Percentiles rank a stretch among this genome's conserved stretches.
Conservation (phyloP, 2,113 vertebrate species). For the Phyllostomus discolor region DNA sequence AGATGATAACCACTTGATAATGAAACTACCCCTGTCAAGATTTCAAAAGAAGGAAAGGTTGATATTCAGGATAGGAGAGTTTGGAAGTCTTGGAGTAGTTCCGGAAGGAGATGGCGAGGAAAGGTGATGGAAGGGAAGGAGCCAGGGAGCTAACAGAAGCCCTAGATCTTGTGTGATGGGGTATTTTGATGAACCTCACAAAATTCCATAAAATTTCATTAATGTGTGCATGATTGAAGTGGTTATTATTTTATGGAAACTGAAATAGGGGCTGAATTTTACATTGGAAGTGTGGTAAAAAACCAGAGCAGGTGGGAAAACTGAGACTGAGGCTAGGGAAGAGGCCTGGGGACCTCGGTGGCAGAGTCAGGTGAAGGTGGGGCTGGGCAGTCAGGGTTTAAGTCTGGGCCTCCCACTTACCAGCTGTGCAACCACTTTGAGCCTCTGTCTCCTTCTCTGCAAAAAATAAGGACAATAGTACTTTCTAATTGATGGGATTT, state of each 20-base stretch:
- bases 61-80: background rate
- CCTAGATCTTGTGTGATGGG: background rate
- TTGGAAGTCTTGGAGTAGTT: background rate
- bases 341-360: no score
- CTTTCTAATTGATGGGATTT: background rate
- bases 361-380: background rate
- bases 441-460: background rate
- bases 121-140: background rate
- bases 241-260: background rate
- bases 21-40: background rate
- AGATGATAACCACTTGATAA: background rate
- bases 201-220: background rate
- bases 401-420: background rate
- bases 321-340: background rate
- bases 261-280: background rate
- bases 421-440: background rate
- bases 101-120: background rate
- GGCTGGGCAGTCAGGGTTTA: no score
- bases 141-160: background rate
- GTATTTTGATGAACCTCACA: background rate
- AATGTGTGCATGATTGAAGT: background rate
- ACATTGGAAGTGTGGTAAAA: background rate
- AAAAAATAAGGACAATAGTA: background rate
- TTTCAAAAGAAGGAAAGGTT: background rate
- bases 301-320: background rate